These are phyloP conservation scores for Resseliella maxima DNA, from an alignment of 2,888 invertebrate genomes.

Conservation along the genomic window DNA sequence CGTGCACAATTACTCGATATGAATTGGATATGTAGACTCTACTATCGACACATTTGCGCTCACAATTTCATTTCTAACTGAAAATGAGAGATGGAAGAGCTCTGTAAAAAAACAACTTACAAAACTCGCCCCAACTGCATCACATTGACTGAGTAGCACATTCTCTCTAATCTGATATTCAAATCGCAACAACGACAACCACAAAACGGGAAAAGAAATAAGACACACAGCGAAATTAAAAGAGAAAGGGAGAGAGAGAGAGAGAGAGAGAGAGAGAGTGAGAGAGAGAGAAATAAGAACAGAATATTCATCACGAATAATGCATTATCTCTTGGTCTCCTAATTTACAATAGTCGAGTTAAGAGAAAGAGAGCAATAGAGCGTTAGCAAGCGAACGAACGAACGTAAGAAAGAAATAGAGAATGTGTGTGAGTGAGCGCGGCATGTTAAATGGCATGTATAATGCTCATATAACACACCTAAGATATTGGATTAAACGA, in stretches of 20 bases:
- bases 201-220: neutral
- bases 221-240: too few species aligned
- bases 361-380: neutral
- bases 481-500: slow-evolving; percentile 47
- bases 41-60: neutral
- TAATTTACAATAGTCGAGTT: slow-evolving; percentile 20
- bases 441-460: slow-evolving; percentile 47
- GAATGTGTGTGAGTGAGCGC: neutral
- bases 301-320: slow-evolving; percentile 33
- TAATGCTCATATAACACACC: slow-evolving; percentile 48
- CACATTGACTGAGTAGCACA: neutral
- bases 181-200: slow-evolving; percentile 47
- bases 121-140: neutral
- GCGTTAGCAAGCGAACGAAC: too few species aligned
- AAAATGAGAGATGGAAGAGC: too few species aligned
- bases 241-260: neutral
- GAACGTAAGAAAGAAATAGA: too few species aligned
- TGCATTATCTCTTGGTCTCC: slow-evolving; percentile 40
- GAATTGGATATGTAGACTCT: neutral
- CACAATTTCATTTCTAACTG: too few species aligned
- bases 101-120: neutral
- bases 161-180: slow-evolving; percentile 43
- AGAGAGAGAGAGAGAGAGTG: neutral
- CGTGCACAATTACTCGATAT: neutral
- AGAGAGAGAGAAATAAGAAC: neutral